Evolutionary conservation across 1,140 invertebrate genomes (phyloP).

Genomic region (Calephelis nemesis): DNA sequence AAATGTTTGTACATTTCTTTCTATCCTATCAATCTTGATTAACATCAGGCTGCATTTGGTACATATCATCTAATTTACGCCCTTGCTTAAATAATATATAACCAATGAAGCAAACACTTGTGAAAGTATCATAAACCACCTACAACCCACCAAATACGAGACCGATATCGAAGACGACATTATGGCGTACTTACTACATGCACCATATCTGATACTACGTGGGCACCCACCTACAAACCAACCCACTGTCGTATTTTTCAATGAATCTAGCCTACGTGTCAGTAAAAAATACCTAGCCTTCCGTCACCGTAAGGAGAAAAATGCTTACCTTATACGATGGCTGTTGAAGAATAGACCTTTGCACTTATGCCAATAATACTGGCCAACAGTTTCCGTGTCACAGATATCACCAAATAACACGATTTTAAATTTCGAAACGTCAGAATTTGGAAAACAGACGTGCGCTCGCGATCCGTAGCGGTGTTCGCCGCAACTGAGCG

Average conservation of each 20-base stretch:
- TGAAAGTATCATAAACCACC: slow-evolving; percentile 47
- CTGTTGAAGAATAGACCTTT: slow-evolving; percentile 30
- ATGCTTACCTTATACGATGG: slow-evolving; percentile 53
- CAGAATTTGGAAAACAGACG: slow-evolving; percentile 43
- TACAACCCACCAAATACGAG: slow-evolving; percentile 47
- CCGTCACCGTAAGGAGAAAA: slow-evolving; percentile 47
- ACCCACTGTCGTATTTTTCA: slow-evolving; percentile 67
- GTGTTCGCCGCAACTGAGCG: slow-evolving; percentile 66
- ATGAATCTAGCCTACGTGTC: slow-evolving; percentile 66
- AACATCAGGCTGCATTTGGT: too few relatives aligned
- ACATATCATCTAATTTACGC: too few relatives aligned
- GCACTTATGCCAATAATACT: slow-evolving; percentile 2
- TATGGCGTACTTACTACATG: slow-evolving; percentile 62
- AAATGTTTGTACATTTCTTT: too few relatives aligned
- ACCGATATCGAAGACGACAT: slow-evolving; percentile 55
- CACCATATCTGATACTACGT: slow-evolving; percentile 62
- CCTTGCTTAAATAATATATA: too few relatives aligned
- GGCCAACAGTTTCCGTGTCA: slow-evolving; percentile 19
- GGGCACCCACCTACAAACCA: slow-evolving; percentile 62
- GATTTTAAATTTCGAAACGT: slow-evolving; percentile 62
- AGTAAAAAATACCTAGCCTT: slow-evolving; percentile 42
- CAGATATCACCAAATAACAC: slow-evolving; percentile 48
- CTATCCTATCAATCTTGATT: too few relatives aligned
- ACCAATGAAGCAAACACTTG: slow-evolving; percentile 30
- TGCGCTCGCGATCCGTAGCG: slow-evolving; percentile 62